These are phyloP conservation scores for Phocoena phocoena DNA, from an alignment of 2,113 vertebrate species.

Conservation along the genomic window DNA sequence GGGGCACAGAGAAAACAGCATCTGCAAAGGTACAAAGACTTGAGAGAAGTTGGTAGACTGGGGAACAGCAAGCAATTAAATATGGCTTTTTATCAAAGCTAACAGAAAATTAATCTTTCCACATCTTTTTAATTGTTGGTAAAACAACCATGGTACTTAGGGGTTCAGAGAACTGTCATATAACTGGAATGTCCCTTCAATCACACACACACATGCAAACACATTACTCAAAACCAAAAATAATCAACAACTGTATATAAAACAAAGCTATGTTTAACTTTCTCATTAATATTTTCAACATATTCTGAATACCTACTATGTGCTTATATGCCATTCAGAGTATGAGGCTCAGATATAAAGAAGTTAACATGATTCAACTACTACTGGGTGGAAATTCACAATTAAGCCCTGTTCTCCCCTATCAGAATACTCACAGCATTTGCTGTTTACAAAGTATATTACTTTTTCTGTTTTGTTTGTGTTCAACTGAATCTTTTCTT, in stretches of 20 bases:
- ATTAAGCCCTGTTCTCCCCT: neutral
- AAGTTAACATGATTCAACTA: neutral
- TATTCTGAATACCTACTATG: neutral
- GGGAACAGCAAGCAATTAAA: neutral
- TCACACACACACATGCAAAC: neutral
- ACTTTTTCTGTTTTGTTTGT: neutral
- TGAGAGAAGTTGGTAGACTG: neutral
- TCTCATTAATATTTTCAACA: constrained; percentile 47
- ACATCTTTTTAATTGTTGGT: neutral
- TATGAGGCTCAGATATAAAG: neutral
- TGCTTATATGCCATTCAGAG: neutral
- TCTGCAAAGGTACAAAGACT: neutral
- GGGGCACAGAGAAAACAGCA: neutral
- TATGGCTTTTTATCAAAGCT: neutral
- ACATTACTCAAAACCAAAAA: neutral
- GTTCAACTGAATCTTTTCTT: neutral
- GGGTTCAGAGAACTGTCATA: neutral
- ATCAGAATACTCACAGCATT: neutral
- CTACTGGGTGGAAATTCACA: neutral
- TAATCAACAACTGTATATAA: neutral
- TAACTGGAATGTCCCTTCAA: neutral
- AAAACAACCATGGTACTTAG: neutral
- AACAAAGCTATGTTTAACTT: neutral
- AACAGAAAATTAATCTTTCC: neutral
- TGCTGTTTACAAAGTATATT: neutral